Percentiles rank a stretch among this genome's conserved stretches.
Evolutionary conservation across 2,888 invertebrate genomes (phyloP).

Genomic region (Eurytoma californica): DNA sequence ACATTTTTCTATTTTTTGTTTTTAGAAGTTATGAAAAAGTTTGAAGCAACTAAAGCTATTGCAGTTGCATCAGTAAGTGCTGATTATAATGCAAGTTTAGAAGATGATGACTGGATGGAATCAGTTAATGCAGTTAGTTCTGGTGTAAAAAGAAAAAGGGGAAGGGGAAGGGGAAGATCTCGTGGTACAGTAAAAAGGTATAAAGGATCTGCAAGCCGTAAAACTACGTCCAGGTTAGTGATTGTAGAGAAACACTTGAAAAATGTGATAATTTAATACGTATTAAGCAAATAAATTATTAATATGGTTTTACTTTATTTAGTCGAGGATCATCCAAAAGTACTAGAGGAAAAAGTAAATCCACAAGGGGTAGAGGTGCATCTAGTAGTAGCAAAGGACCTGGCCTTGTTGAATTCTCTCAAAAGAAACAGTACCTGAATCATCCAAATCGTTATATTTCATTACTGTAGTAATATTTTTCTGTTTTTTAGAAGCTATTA

Average conservation of each 20-base stretch:
- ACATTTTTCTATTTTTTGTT: background rate
- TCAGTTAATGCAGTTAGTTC: conserved; percentile 1
- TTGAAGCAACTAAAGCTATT: conserved; percentile 18
- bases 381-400: conserved; percentile 7
- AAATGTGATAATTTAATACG: background rate
- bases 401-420: conserved; percentile 67
- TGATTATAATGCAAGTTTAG: conserved; percentile 25
- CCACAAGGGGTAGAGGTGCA: conserved; percentile 29
- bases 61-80: conserved; percentile 20
- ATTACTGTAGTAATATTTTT: background rate
- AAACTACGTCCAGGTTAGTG: conserved; percentile 23
- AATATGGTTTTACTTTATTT: background rate
- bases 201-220: conserved; percentile 32
- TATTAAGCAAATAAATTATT: background rate
- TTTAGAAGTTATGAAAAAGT: conserved; percentile 15
- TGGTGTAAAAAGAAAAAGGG: conserved; percentile 22
- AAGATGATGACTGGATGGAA: conserved; percentile 39
- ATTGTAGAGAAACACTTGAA: background rate
- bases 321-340: conserved; percentile 26
- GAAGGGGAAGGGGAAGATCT: conserved; percentile 12
- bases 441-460: conserved; percentile 35
- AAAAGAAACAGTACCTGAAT: conserved; percentile 60
- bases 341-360: conserved; percentile 30
- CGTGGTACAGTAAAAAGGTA: conserved; percentile 20
- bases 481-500: too few species aligned